Conservation (phyloP, 2,888 invertebrate genomes). For the Cepaea hortensis region DNA sequence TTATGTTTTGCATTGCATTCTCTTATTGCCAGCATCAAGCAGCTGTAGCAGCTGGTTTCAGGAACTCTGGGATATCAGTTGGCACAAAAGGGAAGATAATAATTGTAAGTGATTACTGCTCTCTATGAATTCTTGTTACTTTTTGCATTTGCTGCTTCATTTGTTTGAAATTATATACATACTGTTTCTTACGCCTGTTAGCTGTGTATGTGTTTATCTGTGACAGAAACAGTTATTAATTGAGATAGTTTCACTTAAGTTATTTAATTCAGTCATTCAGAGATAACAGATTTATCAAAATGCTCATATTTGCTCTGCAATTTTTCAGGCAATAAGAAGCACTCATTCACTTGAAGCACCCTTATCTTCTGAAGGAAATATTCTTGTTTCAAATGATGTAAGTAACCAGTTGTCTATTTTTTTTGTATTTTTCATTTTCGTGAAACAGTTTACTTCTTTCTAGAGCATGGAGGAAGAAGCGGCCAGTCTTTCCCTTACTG, state of each 20-base stretch:
- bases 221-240: no score
- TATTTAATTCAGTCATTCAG: no score
- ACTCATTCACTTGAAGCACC: conserved; percentile 78
- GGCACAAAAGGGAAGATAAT: conserved; percentile 77
- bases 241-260: no score
- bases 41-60: conserved; percentile 77
- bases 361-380: conserved; percentile 71
- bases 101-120: conserved; percentile 60
- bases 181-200: background rate
- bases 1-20: background rate
- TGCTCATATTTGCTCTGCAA: no score
- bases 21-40: conserved; percentile 71
- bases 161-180: background rate
- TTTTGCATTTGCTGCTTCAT: background rate
- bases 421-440: no score
- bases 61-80: conserved; percentile 78
- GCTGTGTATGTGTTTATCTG: no score
- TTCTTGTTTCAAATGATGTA: conserved; percentile 76
- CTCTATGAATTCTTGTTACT: background rate
- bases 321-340: conserved; percentile 76
- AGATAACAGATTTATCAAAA: no score
- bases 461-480: no score
- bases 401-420: conserved; percentile 27
- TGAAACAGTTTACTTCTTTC: no score
- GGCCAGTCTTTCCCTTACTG: no score